A percentile compares a stretch with the other conserved stretches of the same genome.
Conservation (phyloP, 1,140 invertebrate genomes). For the Metopolophium dirhodum region DNA sequence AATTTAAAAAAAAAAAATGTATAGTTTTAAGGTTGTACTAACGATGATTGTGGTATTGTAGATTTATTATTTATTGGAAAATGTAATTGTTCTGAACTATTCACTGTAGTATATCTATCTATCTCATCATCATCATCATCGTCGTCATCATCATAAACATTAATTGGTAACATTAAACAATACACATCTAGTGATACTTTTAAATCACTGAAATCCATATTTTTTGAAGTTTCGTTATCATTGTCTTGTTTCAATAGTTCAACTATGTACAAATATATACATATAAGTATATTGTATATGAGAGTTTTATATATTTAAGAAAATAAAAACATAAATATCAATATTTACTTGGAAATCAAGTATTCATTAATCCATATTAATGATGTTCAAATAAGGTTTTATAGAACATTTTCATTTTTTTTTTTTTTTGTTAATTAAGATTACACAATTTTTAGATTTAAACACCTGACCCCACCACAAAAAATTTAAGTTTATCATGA, state of each 20-base stretch:
- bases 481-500: too few relatives aligned
- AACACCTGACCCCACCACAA: not conserved
- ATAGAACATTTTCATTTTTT: not conserved
- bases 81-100: conserved; percentile 26
- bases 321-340: not conserved
- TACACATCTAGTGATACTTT: conserved; percentile 49
- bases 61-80: conserved; percentile 17
- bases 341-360: not conserved
- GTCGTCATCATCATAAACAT: not conserved
- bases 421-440: not conserved
- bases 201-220: conserved; percentile 16
- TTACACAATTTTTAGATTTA: not conserved
- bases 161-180: conserved; percentile 51
- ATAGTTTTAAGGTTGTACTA: not conserved
- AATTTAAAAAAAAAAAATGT: not conserved
- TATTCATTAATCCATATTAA: not conserved
- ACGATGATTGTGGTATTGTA: not conserved
- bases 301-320: not conserved
- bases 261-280: conserved; percentile 13
- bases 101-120: not conserved
- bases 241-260: conserved; percentile 30
- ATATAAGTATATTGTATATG: not conserved
- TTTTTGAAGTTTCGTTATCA: not conserved
- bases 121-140: not conserved
- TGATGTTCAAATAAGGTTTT: not conserved